These are phyloP conservation scores for Sparus aurata DNA, from an alignment of 2,797 vertebrate genomes.

Conservation along the genomic window DNA sequence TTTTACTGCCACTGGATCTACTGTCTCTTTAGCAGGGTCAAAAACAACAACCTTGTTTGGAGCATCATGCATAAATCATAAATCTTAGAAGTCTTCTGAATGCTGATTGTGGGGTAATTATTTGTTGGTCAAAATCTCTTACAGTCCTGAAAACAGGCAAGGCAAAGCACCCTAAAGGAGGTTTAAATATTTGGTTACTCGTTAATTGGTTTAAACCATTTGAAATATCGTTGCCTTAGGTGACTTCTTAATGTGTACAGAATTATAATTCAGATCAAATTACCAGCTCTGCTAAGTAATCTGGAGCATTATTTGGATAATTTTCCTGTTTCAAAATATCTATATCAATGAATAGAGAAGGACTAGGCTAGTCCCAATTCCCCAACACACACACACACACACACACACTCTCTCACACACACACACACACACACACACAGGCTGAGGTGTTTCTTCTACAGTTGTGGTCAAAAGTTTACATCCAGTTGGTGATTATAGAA, in stretches of 20 bases:
- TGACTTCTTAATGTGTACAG: constrained; percentile 79
- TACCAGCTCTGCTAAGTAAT: constrained; percentile 77
- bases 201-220: constrained; percentile 81
- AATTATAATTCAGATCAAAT: constrained; percentile 81
- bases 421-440: constrained; percentile 3
- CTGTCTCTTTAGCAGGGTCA: constrained; percentile 41
- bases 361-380: constrained; percentile 29
- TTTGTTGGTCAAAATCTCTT: constrained; percentile 22
- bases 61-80: constrained; percentile 45
- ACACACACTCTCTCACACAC: not conserved
- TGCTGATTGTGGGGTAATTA: constrained; percentile 26
- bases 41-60: constrained; percentile 35
- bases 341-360: constrained; percentile 77
- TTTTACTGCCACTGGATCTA: constrained; percentile 20
- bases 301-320: constrained; percentile 81
- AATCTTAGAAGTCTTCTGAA: constrained; percentile 15
- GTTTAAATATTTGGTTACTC: constrained; percentile 78
- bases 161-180: constrained; percentile 57
- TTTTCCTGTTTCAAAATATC: constrained; percentile 79
- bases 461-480: too few relatives aligned
- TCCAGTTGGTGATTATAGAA: too few relatives aligned
- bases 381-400: not conserved
- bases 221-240: constrained; percentile 76
- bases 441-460: too few relatives aligned
- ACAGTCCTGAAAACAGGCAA: not conserved